Conservation (phyloP, 2,888 invertebrate genomes). For the Hydrotaea diabolus region DNA sequence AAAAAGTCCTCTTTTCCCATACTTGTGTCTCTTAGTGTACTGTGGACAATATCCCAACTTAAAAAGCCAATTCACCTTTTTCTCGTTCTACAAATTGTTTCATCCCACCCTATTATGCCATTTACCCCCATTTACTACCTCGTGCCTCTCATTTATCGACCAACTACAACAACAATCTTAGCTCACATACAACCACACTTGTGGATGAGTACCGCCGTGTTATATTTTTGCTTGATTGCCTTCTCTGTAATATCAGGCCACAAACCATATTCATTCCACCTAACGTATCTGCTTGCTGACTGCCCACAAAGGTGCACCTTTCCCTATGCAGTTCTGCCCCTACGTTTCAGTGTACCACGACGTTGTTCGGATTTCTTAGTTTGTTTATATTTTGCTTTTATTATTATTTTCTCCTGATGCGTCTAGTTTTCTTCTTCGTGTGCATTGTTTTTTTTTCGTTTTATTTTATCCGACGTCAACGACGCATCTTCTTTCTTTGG, state of each 20-base stretch:
- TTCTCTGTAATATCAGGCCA: constrained; percentile 34
- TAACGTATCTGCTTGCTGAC: constrained; percentile 24
- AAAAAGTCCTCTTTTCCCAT: no score
- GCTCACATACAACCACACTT: constrained; percentile 42
- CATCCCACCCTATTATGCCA: constrained; percentile 4
- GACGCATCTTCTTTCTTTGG: constrained; percentile 14
- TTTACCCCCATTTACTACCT: not conserved
- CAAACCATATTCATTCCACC: constrained; percentile 25
- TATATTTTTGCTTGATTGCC: constrained; percentile 53
- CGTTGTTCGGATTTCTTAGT: constrained; percentile 3
- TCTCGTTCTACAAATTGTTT: not conserved
- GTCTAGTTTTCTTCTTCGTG: constrained; percentile 43
- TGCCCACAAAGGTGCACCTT: constrained; percentile 38
- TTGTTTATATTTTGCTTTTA: constrained; percentile 30
- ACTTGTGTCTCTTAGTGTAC: not conserved
- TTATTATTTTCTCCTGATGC: constrained; percentile 37
- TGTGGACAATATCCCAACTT: not conserved
- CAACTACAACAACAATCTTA: constrained; percentile 4
- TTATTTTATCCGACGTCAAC: not conserved
- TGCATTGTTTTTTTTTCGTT: not conserved
- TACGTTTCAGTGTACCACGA: no score
- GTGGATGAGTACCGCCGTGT: constrained; percentile 54
- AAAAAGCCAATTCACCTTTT: constrained; percentile 16
- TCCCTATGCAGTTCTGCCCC: not conserved
- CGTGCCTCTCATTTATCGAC: not conserved